phyloP scores from a whole-genome alignment of 2,113 vertebrate species.

The Entelurus aequoreus region DNA sequence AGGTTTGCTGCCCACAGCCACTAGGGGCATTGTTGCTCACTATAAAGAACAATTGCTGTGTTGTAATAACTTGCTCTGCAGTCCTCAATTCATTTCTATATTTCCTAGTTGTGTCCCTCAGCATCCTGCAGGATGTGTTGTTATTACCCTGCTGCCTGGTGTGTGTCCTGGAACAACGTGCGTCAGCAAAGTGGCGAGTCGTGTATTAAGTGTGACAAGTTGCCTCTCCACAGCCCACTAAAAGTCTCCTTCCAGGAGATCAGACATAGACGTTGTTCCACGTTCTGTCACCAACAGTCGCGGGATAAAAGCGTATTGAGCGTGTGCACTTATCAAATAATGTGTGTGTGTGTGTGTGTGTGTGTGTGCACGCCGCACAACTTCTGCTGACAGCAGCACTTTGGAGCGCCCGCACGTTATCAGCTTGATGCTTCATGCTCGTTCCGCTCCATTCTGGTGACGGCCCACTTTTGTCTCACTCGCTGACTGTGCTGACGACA shows the following conservation, averaged over 20 bases:
- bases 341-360: slow-evolving; percentile 3
- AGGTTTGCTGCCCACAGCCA: too few species aligned
- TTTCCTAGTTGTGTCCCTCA: too few species aligned
- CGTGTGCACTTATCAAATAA: slow-evolving; percentile 30
- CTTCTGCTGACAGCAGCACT: slow-evolving; percentile 40
- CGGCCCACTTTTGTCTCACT: slow-evolving; percentile 3
- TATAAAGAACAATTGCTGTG: too few species aligned
- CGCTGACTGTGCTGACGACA: not conserved
- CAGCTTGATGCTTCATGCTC: slow-evolving; percentile 20
- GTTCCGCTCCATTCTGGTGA: slow-evolving; percentile 12
- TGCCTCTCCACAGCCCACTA: too few species aligned
- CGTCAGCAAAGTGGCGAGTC: too few species aligned
- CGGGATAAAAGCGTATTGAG: slow-evolving; percentile 38
- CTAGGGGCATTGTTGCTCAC: too few species aligned
- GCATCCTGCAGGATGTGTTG: too few species aligned
- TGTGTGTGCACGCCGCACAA: slow-evolving; percentile 1
- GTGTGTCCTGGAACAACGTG: too few species aligned
- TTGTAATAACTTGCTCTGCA: too few species aligned
- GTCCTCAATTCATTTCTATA: too few species aligned
- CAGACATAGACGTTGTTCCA: not conserved
- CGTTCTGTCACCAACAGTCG: slow-evolving; percentile 32
- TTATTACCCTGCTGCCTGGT: too few species aligned
- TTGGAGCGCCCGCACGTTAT: slow-evolving; percentile 15
- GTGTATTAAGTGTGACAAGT: too few species aligned
- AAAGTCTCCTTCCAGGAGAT: not conserved